Conservation (phyloP, 1,140 invertebrate species). For the Orchesella cincta region DNA sequence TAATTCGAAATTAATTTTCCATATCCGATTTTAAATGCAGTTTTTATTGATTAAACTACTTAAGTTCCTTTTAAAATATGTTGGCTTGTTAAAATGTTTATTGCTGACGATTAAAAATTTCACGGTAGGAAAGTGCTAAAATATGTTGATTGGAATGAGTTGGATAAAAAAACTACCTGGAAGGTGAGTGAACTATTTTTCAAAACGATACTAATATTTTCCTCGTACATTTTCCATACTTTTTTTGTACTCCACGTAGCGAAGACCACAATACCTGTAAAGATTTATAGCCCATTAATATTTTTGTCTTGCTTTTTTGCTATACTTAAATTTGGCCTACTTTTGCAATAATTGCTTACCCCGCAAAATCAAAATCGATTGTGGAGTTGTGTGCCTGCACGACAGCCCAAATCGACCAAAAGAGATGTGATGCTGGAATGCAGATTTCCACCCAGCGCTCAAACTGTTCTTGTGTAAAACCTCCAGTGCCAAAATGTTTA, state of each 20-base stretch:
- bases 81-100: not conserved
- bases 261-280: slow-evolving; percentile 15
- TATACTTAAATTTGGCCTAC: not conserved
- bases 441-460: slow-evolving; percentile 45
- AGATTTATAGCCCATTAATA: not conserved
- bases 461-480: slow-evolving; percentile 39
- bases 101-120: not conserved
- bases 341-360: slow-evolving; percentile 60
- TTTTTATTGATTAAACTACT: no score
- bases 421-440: slow-evolving; percentile 74
- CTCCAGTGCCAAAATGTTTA: slow-evolving; percentile 67
- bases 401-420: slow-evolving; percentile 92
- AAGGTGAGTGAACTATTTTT: no score
- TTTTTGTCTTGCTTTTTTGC: no score
- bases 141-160: no score
- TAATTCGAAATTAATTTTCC: no score
- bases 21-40: no score
- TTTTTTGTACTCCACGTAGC: slow-evolving; percentile 18
- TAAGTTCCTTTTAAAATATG: no score
- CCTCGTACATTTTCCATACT: slow-evolving; percentile 10
- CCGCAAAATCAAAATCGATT: slow-evolving; percentile 92
- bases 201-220: not conserved
- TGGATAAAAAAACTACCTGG: no score
- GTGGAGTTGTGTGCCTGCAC: slow-evolving; percentile 86
- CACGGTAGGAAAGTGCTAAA: no score